Evolutionary conservation across 2,888 invertebrate genomes (phyloP), one percentile per base, ranked within the genome.

Genomic region (Lapara coniferarum): DNA sequence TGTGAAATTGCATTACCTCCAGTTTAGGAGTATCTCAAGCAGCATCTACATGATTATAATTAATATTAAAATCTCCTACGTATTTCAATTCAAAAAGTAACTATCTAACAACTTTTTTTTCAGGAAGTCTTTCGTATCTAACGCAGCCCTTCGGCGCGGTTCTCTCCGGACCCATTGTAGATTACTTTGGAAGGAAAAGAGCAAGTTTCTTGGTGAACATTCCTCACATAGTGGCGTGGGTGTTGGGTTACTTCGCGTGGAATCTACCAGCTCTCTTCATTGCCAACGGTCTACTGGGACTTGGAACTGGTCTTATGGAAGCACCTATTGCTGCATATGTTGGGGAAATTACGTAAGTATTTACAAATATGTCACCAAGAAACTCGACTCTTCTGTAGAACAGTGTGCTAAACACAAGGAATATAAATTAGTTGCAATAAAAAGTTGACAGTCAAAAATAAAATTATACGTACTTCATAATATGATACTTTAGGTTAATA

Each of bases 251-350:
- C 81, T 91, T 87, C 71, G 87, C 94, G 0, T 89, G 87, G 81
- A 89, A 94, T 58, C 76, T 93, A 0, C 85, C 91, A 0, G 82
- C 87, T 0, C 82, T 95, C 30, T 95, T 94, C 79, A 78, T 90
- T 5, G 94, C 94, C 0, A 94, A 90, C 57, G 90, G 90, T 4
- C 78, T 95, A 12, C 83, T 95, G 55, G 95, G 95, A 0, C 74
- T 95, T 0, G 94, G 95, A 0, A 92, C 94, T 10, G 95, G 95
- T 0, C 88, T 95, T 46, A 95, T 95, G 95, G 95, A 95, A 76
- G 95, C 95, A 0, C 95, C 95, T 0, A 93, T 95, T 58, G 90
- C 94, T 69, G 93, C 95, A 0, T 95, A 95, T 76, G 93, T 95
- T 10, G 94, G 95, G 6, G 95, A 95, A 87, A 94, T 95, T 52